A percentile compares a stretch with the other conserved stretches of the same genome.
These are phyloP conservation scores for Jacana jacana DNA, from an alignment of 2,113 vertebrate genomes.

Conservation along the genomic window DNA sequence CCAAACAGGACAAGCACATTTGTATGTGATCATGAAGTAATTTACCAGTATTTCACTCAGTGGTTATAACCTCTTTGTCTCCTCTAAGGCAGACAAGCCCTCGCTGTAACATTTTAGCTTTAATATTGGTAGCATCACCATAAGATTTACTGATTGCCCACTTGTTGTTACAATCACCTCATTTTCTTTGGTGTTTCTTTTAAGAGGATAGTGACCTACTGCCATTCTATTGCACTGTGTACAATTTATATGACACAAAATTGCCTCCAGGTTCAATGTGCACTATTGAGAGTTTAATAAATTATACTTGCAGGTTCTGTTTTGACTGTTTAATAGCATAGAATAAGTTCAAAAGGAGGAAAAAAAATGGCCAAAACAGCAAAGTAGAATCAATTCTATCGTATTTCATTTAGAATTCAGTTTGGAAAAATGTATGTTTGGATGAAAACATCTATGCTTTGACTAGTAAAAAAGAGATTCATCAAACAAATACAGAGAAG, in stretches of 20 bases:
- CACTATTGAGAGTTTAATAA: background rate
- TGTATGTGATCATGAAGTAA: background rate
- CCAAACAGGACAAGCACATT: background rate
- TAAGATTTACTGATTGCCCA: conserved; percentile 20
- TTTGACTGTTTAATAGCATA: background rate
- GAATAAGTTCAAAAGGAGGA: background rate
- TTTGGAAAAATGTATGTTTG: background rate
- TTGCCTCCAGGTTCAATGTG: background rate
- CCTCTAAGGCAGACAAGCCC: conserved; percentile 11
- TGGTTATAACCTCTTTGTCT: background rate
- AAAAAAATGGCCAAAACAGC: background rate
- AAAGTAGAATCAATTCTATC: background rate
- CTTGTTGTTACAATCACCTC: background rate
- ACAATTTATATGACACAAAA: conserved; percentile 18
- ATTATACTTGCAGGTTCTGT: background rate
- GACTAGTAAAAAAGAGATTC: background rate
- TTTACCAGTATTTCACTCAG: background rate
- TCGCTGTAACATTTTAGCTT: background rate
- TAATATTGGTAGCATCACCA: background rate
- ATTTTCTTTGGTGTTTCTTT: conserved; percentile 1
- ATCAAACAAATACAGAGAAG: background rate
- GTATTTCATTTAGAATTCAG: background rate
- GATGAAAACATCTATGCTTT: background rate
- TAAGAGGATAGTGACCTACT: background rate
- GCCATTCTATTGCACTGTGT: background rate